phyloP scores from a whole-genome alignment of 2,113 vertebrate genomes.

The Baryphthengus martii region DNA sequence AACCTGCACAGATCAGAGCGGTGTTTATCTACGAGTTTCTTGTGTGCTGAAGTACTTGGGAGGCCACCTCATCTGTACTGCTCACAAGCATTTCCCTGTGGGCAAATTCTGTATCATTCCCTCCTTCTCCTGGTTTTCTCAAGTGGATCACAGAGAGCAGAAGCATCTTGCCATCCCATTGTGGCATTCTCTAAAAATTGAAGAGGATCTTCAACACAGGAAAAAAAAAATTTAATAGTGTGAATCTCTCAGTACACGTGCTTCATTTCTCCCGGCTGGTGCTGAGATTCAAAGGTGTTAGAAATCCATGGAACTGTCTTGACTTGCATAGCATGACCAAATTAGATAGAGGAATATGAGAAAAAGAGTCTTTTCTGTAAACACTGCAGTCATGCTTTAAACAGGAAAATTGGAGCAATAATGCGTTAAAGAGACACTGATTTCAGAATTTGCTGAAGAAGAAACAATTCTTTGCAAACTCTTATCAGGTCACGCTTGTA shows the following conservation, averaged over 20 bases:
- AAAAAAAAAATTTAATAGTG: background rate
- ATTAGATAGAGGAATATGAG: background rate
- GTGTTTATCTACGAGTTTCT: rapidly evolving
- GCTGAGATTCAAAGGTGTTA: background rate
- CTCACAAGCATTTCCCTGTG: background rate
- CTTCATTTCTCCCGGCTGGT: background rate
- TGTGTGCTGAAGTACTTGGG: rapidly evolving
- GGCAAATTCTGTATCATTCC: background rate
- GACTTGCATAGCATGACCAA: background rate
- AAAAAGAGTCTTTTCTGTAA: background rate
- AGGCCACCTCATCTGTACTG: rapidly evolving
- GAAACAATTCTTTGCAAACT: background rate
- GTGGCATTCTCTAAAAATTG: too few relatives aligned
- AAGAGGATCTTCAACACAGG: background rate
- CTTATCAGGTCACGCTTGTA: background rate
- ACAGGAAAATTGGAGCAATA: background rate
- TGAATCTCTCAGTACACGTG: rapidly evolving
- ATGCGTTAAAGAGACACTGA: background rate
- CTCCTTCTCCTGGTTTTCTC: rapidly evolving
- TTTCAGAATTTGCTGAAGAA: background rate
- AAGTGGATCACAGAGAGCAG: rapidly evolving
- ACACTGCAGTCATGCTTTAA: background rate
- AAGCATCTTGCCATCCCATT: rapidly evolving
- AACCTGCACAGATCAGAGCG: rapidly evolving
- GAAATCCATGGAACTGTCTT: background rate